Evolutionary conservation across 2,113 vertebrate genomes (phyloP), one percentile per base, ranked within the genome.

Genomic region (Gadus chalcogrammus): DNA sequence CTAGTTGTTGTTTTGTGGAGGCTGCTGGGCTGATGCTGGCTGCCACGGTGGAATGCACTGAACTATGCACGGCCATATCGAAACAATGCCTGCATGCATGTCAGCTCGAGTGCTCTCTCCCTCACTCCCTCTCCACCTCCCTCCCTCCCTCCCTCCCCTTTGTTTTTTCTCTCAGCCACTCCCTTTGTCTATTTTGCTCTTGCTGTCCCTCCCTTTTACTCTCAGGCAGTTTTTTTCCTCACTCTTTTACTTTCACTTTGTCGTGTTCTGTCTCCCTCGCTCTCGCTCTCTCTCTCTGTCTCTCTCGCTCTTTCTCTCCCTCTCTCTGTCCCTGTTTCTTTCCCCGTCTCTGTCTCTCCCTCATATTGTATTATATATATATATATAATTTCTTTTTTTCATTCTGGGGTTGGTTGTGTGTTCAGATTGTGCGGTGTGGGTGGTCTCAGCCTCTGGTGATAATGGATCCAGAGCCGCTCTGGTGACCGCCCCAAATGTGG

Each of bases 1-100:
- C 42, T 48, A 12, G 42, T 48, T 20, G n/a, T 65, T 42, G 1
- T 42, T 31, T 42, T 42, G 15, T 38, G 20, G 22, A 18, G 42
- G 48, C 17, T 8, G 31, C 22, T 71, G 48, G 53, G 18, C 48
- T 20, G 8, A 16, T 13, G 13, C 69, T 55, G 16, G 55, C 55
- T 15, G 55, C 24, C 27, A 65, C 56, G 18, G 20, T 28, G 16
- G 69, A 70, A 63, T 28, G 20, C 63, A 38, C 62, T 69, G 28
- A 67, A 69, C n/a, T 61, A 68, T 69, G 64, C n/a, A 4, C 28
- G 2, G 38, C 48, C 17, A 64, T 42, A 17, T 28, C 42, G 18
- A 27, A 15, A 55, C 55, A 64, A 68, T 22, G 20, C 27, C 64
- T 31, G 35, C 59, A 48, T 52, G 24, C 71, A 56, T 16, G 61